A percentile compares a stretch with the other conserved stretches of the same genome.
Conservation (phyloP, 2,113 vertebrate genomes). For the Onychostoma macrolepis region DNA sequence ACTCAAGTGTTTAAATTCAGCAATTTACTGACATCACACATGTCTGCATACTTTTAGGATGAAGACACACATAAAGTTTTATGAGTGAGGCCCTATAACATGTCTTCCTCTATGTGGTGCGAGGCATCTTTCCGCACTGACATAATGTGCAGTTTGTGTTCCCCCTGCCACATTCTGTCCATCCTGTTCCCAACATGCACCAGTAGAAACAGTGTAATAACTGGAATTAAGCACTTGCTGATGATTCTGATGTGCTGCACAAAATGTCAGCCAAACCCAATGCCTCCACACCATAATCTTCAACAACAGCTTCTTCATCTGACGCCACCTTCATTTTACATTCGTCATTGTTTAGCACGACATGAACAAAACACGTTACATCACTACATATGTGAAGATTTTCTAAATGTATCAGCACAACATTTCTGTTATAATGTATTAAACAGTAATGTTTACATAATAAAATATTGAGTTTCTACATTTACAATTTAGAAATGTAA, state of each 20-base stretch:
- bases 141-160: slow-evolving; percentile 60
- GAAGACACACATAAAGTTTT: neutral
- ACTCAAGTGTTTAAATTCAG: neutral
- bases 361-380: neutral
- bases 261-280: slow-evolving; percentile 68
- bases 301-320: slow-evolving; percentile 61
- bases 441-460: neutral
- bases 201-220: slow-evolving; percentile 74
- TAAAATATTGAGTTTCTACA: neutral
- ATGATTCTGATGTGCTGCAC: slow-evolving; percentile 65
- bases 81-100: slow-evolving; percentile 5
- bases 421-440: slow-evolving; percentile 60
- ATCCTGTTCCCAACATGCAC: slow-evolving; percentile 65
- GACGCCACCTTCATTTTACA: slow-evolving; percentile 9
- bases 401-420: neutral
- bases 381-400: neutral
- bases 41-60: neutral
- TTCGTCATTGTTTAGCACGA: slow-evolving; percentile 5
- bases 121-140: slow-evolving; percentile 37
- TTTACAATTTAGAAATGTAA: neutral
- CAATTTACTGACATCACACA: neutral
- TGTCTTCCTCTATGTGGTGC: neutral
- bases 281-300: slow-evolving; percentile 72
- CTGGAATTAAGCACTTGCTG: slow-evolving; percentile 69
- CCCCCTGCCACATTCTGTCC: slow-evolving; percentile 59